Base-by-base conservation (phyloP, 2,888 invertebrate species). In the Brachypterus glaber region DNA sequence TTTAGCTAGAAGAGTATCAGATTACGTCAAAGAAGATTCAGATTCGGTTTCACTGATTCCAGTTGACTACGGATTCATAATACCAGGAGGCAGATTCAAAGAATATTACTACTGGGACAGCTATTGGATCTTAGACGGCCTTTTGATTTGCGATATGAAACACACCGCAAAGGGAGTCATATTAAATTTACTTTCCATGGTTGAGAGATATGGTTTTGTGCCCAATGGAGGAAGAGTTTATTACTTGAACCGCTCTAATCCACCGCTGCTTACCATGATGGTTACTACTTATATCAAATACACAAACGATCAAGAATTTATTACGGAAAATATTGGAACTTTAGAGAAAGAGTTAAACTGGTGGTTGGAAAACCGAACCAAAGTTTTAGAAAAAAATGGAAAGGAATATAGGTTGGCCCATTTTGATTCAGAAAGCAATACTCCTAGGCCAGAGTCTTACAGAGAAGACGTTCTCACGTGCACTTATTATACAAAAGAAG, bases 71-170 rank as follows among this genome's bases (percentile, higher is more conserved):
- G 68, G 38, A 73, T 80, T 81, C 44, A 74, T 82, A 21, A 77
- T 74, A 47, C 85, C 74, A n/a, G 27, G 85, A 47, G 74, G 89
- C 45, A 54, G 89, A 60, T 74, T 90, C 67, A 65, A 70, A 52
- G 82, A 82, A 55, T 70, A 79, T 41, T 89, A 88, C 59, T 89
- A 89, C 58, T 89, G 89, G 89, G 89, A 90, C 54, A 78, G 86
- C 0, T 90, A 82, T 60, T 90, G 89, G 88, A 84, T 86, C 35
- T 70, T 89, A 18, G 79, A 82, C 57, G 89, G 89, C 0, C 66
- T 89, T 2, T 66, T 90, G 2, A 68, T 82, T 3, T 82, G 82
- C 12, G 83, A 79, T 39, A 88, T 89, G 88, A 59, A 69, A 8
- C 65, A 70, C 9, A 88, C 87, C 0, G 82, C 74, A 0, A 70